Percentiles rank a stretch among this genome's conserved stretches.
These are phyloP conservation scores for Hecatera dysodea DNA, from an alignment of 2,888 invertebrate genomes.

Conservation along the genomic window DNA sequence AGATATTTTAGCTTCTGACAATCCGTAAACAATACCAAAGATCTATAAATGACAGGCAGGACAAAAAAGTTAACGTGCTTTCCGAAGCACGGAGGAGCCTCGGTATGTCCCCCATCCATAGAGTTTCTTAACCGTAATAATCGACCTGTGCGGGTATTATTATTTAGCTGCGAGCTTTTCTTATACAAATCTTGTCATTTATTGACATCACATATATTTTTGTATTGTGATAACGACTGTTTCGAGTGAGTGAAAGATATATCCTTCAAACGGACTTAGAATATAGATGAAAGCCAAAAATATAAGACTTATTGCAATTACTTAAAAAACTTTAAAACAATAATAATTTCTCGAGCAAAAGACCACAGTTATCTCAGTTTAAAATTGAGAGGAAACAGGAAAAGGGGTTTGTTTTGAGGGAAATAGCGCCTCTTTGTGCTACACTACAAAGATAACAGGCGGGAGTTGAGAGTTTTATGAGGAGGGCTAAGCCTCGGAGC, in stretches of 20 bases:
- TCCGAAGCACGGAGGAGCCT: too few species aligned
- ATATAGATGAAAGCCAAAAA: not conserved
- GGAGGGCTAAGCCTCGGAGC: conserved; percentile 54
- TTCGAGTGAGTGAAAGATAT: not conserved
- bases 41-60: too few species aligned
- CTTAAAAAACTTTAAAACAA: conserved; percentile 16
- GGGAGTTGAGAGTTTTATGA: conserved; percentile 60
- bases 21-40: too few species aligned
- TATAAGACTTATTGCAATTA: conserved; percentile 25
- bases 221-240: not conserved
- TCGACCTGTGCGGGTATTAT: too few species aligned
- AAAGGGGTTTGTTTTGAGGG: conserved; percentile 30
- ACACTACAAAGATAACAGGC: conserved; percentile 55
- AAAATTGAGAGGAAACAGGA: conserved; percentile 26
- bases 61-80: too few species aligned
- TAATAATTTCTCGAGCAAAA: conserved; percentile 29
- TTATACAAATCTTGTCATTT: too few species aligned
- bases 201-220: not conserved
- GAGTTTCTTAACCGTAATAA: too few species aligned
- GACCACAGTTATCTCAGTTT: conserved; percentile 27
- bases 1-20: not conserved
- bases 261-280: not conserved
- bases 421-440: conserved; percentile 53
- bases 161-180: too few species aligned
- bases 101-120: too few species aligned